Evolutionary conservation across 1,140 invertebrate genomes (phyloP).

Genomic region (Ruditapes philippinarum): DNA sequence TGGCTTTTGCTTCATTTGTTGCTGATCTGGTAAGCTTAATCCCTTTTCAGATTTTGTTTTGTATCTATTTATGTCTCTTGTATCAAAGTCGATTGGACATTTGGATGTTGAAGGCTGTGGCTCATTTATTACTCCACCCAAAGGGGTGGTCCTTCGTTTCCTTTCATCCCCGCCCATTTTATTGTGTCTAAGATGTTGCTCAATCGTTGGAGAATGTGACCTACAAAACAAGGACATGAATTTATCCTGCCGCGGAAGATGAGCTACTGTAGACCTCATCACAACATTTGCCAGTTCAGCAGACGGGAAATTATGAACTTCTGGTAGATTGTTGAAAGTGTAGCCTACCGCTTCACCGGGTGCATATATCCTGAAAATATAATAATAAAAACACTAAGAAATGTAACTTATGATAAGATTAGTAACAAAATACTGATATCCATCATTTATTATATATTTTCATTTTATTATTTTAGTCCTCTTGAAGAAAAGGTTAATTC

Average conservation of each 20-base stretch:
- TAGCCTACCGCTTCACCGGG: constrained; percentile 88
- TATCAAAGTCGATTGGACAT: neutral
- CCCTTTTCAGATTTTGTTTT: neutral
- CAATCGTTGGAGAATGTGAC: constrained; percentile 4
- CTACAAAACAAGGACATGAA: constrained; percentile 22
- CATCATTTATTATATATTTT: no score
- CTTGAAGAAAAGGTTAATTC: no score
- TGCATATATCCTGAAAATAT: constrained; percentile 87
- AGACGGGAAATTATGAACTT: constrained; percentile 94
- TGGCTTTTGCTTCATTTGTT: constrained; percentile 9
- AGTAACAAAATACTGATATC: no score
- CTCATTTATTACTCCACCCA: neutral
- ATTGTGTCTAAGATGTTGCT: constrained; percentile 28
- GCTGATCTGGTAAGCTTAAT: neutral
- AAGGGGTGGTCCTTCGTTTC: neutral
- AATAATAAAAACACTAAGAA: no score
- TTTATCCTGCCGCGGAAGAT: constrained; percentile 71
- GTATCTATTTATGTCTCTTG: neutral
- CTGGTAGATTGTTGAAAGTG: constrained; percentile 90
- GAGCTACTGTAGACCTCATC: constrained; percentile 70
- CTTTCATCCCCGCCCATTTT: constrained; percentile 5
- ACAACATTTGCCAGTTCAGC: constrained; percentile 86
- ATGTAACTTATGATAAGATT: no score
- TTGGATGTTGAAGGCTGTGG: constrained; percentile 50
- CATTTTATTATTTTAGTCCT: no score